Conservation (phyloP, 2,888 invertebrate genomes). For the Cantharis rufa region DNA sequence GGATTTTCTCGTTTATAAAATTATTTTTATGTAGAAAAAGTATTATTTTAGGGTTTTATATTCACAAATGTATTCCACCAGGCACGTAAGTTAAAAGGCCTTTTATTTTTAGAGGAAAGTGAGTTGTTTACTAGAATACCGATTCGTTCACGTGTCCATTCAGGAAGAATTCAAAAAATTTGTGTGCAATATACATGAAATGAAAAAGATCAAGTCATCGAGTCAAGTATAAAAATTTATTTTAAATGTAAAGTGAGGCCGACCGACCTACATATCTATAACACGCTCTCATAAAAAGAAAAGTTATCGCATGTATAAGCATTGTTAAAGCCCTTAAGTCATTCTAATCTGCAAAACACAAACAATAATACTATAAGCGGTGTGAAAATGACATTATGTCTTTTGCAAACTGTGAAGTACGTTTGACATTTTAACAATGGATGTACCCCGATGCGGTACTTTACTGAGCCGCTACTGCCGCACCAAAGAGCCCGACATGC, state of each 20-base stretch:
- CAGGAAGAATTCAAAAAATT: not conserved
- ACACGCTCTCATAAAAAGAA: slow-evolving; percentile 1
- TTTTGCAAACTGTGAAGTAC: slow-evolving; percentile 52
- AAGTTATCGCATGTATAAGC: slow-evolving; percentile 17
- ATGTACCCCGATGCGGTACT: slow-evolving; percentile 54
- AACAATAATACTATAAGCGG: slow-evolving; percentile 51
- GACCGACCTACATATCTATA: slow-evolving; percentile 9
- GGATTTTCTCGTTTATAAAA: not conserved
- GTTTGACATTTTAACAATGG: slow-evolving; percentile 51
- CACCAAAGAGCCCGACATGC: slow-evolving; percentile 45
- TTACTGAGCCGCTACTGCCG: slow-evolving; percentile 44
- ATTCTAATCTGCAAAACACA: slow-evolving; percentile 50
- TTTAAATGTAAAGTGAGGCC: slow-evolving; percentile 14
- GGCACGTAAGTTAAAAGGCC: not conserved
- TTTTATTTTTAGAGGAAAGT: not conserved
- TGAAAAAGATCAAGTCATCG: slow-evolving; percentile 12
- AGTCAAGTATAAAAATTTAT: not conserved
- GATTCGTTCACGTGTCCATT: not conserved
- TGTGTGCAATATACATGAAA: not conserved
- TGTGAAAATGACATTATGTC: slow-evolving; percentile 56
- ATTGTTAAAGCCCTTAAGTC: slow-evolving; percentile 26
- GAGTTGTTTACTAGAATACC: not conserved
- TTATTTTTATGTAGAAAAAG: not conserved
- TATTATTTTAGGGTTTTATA: not conserved
- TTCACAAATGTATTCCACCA: not conserved